A percentile compares a stretch with the other conserved stretches of the same genome.
Conservation (phyloP, 2,797 vertebrate genomes). For the Poecilia velifera region DNA sequence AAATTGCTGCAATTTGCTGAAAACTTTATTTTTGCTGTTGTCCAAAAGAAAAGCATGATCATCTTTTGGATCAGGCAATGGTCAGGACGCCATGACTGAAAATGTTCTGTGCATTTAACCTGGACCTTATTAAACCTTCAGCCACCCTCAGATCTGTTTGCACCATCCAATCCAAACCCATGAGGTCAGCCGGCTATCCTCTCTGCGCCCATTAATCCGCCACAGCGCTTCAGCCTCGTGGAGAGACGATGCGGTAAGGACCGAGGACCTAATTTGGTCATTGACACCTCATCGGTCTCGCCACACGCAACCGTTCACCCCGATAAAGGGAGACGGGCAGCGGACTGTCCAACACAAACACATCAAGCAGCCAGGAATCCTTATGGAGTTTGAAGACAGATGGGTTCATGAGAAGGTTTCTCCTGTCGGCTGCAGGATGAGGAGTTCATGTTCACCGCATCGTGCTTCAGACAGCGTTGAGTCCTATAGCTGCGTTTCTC, state of each 20-base stretch:
- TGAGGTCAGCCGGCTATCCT: slow-evolving; percentile 11
- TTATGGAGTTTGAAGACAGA: slow-evolving; percentile 16
- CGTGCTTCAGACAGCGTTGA: background rate
- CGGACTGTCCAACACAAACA: slow-evolving; percentile 60
- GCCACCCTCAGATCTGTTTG: background rate
- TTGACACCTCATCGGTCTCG: slow-evolving; percentile 55
- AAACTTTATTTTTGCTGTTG: background rate
- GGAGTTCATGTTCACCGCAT: slow-evolving; percentile 63
- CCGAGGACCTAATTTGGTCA: slow-evolving; percentile 62
- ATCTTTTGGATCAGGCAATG: background rate
- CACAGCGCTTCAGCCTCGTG: slow-evolving; percentile 32
- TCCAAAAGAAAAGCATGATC: background rate
- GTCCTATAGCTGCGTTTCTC: background rate
- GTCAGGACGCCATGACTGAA: background rate
- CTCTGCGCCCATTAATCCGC: slow-evolving; percentile 30
- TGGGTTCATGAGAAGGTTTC: slow-evolving; percentile 8
- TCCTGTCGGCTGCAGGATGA: slow-evolving; percentile 9
- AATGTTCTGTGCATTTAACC: slow-evolving; percentile 7
- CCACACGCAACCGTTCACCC: slow-evolving; percentile 16
- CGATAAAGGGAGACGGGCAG: slow-evolving; percentile 38
- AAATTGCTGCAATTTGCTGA: background rate
- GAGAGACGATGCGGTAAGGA: slow-evolving; percentile 37
- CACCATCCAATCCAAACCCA: background rate
- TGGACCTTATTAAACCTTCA: background rate
- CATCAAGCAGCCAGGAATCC: slow-evolving; percentile 42